phyloP scores from a whole-genome alignment of 2,888 invertebrate species.

The Conomelus anceps region DNA sequence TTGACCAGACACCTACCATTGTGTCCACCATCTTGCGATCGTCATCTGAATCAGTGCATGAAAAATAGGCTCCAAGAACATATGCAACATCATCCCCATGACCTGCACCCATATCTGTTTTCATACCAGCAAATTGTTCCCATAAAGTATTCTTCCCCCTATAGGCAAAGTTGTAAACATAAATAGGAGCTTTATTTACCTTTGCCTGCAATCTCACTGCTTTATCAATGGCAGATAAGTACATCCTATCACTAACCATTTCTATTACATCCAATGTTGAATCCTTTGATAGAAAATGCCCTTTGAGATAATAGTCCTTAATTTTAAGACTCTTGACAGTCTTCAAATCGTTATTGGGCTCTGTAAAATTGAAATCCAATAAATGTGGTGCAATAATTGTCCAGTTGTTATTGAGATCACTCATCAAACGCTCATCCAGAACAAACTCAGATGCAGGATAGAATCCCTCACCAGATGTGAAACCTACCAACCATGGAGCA shows the following conservation, averaged over 20 bases:
- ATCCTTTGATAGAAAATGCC: not conserved
- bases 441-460: slow-evolving; percentile 54
- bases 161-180: not conserved
- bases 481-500: slow-evolving; percentile 60
- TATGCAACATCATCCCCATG: not conserved
- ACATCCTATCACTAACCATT: not conserved
- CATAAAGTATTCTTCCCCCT: not conserved
- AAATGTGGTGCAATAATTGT: slow-evolving; percentile 33
- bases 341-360: slow-evolving; percentile 22
- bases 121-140: not conserved
- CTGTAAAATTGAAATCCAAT: slow-evolving; percentile 36
- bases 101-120: not conserved
- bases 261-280: not conserved
- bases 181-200: not conserved
- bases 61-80: not conserved
- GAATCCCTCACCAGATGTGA: slow-evolving; percentile 64
- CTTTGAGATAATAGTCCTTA: slow-evolving; percentile 32
- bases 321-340: slow-evolving; percentile 29
- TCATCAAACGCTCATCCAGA: slow-evolving; percentile 12
- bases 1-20: not conserved
- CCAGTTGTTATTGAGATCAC: slow-evolving; percentile 31
- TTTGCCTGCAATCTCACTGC: not conserved
- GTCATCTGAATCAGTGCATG: not conserved
- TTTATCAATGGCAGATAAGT: not conserved
- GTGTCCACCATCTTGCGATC: not conserved